phyloP scores from a whole-genome alignment of 2,888 invertebrate genomes.

The Gibbula magus region DNA sequence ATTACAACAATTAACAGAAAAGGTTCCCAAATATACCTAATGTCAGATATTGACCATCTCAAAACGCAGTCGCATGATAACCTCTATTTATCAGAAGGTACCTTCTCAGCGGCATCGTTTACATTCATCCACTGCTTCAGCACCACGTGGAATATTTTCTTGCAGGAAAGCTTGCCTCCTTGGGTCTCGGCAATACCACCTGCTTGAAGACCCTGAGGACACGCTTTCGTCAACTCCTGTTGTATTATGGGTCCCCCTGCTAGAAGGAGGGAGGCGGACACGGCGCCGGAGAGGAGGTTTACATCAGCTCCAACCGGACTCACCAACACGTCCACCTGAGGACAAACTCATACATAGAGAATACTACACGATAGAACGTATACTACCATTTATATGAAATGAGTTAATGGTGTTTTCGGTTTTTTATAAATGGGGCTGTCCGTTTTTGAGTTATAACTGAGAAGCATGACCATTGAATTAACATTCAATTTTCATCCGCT shows the following conservation, averaged over 20 bases:
- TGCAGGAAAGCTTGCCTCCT: background rate
- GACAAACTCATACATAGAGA: background rate
- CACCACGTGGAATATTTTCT: background rate
- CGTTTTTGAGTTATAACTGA: too few relatives aligned
- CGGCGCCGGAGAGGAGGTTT: background rate
- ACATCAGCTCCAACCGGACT: background rate
- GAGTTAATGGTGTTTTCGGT: too few relatives aligned
- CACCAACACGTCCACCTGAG: slow-evolving; percentile 1
- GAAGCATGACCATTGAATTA: too few relatives aligned
- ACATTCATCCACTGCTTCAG: background rate
- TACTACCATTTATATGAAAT: too few relatives aligned
- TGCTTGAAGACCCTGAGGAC: background rate
- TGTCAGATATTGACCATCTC: too few relatives aligned
- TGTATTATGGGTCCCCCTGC: background rate
- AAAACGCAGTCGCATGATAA: too few relatives aligned
- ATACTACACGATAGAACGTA: background rate
- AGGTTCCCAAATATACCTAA: too few relatives aligned
- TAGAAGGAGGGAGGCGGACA: background rate
- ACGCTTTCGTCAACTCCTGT: background rate
- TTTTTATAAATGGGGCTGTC: too few relatives aligned
- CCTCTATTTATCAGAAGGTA: too few relatives aligned
- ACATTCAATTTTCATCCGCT: too few relatives aligned
- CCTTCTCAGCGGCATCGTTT: background rate
- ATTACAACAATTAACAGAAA: too few relatives aligned
- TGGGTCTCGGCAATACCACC: background rate